These are phyloP conservation scores for Macroramphosus scolopax DNA, from an alignment of 2,797 vertebrate species.

Conservation along the genomic window DNA sequence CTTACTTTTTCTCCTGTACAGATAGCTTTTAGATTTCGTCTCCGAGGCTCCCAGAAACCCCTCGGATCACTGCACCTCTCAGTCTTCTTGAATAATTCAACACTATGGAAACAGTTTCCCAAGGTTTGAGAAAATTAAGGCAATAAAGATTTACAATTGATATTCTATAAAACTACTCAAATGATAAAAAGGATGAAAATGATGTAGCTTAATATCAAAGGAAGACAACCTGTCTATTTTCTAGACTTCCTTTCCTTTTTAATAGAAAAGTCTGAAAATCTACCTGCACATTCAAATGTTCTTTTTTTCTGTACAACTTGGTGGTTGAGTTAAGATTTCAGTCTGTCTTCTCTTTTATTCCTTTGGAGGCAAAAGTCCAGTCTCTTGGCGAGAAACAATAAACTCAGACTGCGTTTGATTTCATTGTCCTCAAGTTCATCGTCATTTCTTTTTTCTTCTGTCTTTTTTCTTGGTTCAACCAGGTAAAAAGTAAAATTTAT, in stretches of 20 bases:
- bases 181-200: constrained; percentile 81
- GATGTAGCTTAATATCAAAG: constrained; percentile 92
- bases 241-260: constrained; percentile 79
- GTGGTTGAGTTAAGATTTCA: constrained; percentile 77
- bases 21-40: constrained; percentile 80
- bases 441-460: constrained; percentile 72
- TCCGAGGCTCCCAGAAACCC: constrained; percentile 71
- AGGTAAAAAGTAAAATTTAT: constrained; percentile 82
- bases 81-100: constrained; percentile 79
- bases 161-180: constrained; percentile 88
- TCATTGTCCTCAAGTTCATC: constrained; percentile 59
- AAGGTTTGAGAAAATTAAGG: constrained; percentile 98
- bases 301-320: constrained; percentile 71
- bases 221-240: constrained; percentile 86
- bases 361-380: constrained; percentile 81
- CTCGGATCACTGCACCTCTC: constrained; percentile 51
- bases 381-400: constrained; percentile 69
- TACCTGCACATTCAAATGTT: constrained; percentile 91
- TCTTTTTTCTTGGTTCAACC: constrained; percentile 81
- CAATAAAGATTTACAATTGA: constrained; percentile 96
- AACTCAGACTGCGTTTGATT: constrained; percentile 82
- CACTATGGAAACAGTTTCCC: constrained; percentile 84
- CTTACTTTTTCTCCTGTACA: constrained; percentile 86
- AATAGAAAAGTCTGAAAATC: constrained; percentile 84
- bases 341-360: constrained; percentile 62